A percentile compares a stretch with the other conserved stretches of the same genome.
Conservation (phyloP, 2,797 vertebrate species). For the Molossus molossus region DNA sequence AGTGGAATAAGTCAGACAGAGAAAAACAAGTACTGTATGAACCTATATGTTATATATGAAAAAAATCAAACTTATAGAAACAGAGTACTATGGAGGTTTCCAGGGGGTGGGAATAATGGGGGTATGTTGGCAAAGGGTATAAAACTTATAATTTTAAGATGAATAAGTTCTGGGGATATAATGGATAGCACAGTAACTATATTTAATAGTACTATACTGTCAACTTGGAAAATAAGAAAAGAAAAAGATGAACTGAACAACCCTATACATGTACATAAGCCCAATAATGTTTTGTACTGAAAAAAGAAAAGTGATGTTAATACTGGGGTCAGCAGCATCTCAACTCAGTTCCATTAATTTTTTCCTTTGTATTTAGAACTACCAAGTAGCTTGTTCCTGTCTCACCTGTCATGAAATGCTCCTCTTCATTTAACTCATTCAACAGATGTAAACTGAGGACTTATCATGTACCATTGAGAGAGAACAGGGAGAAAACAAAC, state of each 20-base stretch:
- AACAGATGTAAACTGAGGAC: neutral
- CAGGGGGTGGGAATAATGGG: neutral
- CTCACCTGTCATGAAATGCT: neutral
- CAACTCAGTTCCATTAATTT: neutral
- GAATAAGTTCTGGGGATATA: neutral
- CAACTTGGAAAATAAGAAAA: neutral
- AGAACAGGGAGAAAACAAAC: neutral
- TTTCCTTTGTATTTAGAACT: neutral
- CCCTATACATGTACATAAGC: neutral
- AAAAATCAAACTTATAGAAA: neutral
- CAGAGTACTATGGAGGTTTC: neutral
- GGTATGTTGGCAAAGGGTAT: neutral
- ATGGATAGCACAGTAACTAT: neutral
- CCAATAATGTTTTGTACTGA: neutral
- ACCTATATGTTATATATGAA: neutral
- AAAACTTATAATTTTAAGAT: neutral
- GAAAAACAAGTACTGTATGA: neutral
- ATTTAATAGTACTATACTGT: neutral
- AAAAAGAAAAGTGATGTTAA: neutral
- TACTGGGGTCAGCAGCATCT: neutral
- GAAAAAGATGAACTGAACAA: neutral
- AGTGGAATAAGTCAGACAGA: neutral
- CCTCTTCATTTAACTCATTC: conserved; percentile 8
- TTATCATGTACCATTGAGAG: neutral
- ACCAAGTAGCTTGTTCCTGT: neutral